Evolutionary conservation across 2,797 vertebrate genomes (phyloP).

Genomic region (Notoglanidium macrostoma): DNA sequence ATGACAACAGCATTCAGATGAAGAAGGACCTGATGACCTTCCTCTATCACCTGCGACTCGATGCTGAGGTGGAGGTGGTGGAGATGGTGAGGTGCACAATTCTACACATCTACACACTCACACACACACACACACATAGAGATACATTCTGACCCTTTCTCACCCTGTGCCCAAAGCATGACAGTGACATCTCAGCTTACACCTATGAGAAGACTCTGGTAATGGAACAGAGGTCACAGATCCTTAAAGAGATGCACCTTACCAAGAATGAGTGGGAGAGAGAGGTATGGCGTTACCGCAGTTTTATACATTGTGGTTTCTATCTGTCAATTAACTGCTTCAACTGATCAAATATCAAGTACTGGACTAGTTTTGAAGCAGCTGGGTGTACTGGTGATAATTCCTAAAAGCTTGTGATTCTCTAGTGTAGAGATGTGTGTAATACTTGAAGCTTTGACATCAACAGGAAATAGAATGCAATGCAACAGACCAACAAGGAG

Average conservation of each 20-base stretch:
- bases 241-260: constrained; percentile 98
- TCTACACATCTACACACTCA: neutral
- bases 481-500: neutral
- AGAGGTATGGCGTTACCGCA: constrained; percentile 76
- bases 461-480: too few species aligned
- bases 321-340: neutral
- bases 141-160: neutral
- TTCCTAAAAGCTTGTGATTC: neutral
- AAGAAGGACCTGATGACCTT: constrained; percentile 96
- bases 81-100: constrained; percentile 87
- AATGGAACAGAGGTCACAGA: constrained; percentile 97
- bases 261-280: constrained; percentile 96
- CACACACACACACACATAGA: neutral
- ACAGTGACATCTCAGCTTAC: constrained; percentile 94
- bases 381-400: neutral
- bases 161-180: constrained; percentile 74
- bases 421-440: neutral
- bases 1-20: constrained; percentile 99
- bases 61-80: constrained; percentile 93
- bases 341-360: neutral
- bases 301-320: neutral
- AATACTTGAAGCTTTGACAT: neutral
- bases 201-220: constrained; percentile 96
- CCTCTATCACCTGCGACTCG: constrained; percentile 94
- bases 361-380: neutral